Evolutionary conservation across 2,113 vertebrate species (phyloP), one percentile per base, ranked within the genome.

Genomic region (Gopherus evgoodei): DNA sequence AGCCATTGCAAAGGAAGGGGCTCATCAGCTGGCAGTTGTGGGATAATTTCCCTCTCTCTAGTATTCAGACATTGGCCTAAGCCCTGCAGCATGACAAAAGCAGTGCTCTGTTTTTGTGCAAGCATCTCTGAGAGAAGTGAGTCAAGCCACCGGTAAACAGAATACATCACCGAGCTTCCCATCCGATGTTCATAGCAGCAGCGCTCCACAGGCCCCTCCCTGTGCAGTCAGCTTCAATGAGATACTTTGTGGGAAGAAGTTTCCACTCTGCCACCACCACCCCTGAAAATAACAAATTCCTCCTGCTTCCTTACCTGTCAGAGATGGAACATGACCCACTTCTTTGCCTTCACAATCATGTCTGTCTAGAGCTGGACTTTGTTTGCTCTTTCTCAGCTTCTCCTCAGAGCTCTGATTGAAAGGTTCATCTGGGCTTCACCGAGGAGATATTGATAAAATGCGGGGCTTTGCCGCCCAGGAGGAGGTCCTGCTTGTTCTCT

Each of bases 61-160:
- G n/a, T 22, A 21, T 38, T 21, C n/a, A 11, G 16, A 72, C 17
- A 38, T 21, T n/a, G n/a, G n/a, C 69, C 21, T 38, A 10, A 72
- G n/a, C 35, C n/a, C 69, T 38, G n/a, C 8, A 38, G 69, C 69
- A 38, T 38, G n/a, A 38, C 35, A n/a, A 72, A 72, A 38, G 9
- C 69, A 5, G n/a, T 12, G 59, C 27, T 62, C 59, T 62, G 27
- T 38, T 72, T 72, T 8, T 38, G n/a, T 38, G 69, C 69, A 38
- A 72, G 19, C 8, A 21, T n/a, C n/a, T 72, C n/a, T 72, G 65
- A 38, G n/a, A 72, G n/a, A 72, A 75, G n/a, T 42, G 16, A 42
- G 82, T 86, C 88, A 53, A 92, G 90, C 81, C 83, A 88, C 89
- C 94, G 86, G 56, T 50, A 97, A 97, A 97, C 97, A 97, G 96